phyloP scores from a whole-genome alignment of 2,797 vertebrate species.

The Lacerta bilineata region DNA sequence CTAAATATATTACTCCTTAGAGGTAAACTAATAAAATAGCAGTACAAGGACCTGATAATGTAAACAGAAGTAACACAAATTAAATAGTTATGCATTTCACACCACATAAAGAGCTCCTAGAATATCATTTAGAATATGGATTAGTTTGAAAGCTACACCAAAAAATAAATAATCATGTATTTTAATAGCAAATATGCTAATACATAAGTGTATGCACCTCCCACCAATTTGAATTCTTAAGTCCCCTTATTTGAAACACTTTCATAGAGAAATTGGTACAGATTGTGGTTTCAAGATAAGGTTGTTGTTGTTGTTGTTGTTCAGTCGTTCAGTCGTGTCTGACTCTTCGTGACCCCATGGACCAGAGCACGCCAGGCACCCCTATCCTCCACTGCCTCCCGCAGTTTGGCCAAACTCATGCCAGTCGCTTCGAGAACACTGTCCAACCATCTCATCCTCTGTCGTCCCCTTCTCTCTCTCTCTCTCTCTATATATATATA shows the following conservation, averaged over 20 bases:
- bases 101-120: not conserved
- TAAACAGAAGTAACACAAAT: not conserved
- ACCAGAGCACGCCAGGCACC: no score
- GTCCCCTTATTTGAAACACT: not conserved
- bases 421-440: no score
- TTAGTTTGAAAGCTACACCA: not conserved
- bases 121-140: not conserved
- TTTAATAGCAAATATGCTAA: not conserved
- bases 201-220: not conserved
- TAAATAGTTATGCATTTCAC: not conserved
- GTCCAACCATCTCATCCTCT: no score
- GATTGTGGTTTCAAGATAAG: not conserved
- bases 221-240: not conserved
- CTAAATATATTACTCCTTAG: not conserved
- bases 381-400: no score
- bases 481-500: no score
- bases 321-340: no score
- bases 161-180: not conserved
- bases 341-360: no score
- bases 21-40: not conserved
- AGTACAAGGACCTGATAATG: not conserved
- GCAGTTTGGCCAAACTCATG: no score
- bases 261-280: not conserved
- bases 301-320: no score
- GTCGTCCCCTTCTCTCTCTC: no score